Evolutionary conservation across 64 coral and sea anemone species (phyloP).

Genomic region (Orbicella faveolata): DNA sequence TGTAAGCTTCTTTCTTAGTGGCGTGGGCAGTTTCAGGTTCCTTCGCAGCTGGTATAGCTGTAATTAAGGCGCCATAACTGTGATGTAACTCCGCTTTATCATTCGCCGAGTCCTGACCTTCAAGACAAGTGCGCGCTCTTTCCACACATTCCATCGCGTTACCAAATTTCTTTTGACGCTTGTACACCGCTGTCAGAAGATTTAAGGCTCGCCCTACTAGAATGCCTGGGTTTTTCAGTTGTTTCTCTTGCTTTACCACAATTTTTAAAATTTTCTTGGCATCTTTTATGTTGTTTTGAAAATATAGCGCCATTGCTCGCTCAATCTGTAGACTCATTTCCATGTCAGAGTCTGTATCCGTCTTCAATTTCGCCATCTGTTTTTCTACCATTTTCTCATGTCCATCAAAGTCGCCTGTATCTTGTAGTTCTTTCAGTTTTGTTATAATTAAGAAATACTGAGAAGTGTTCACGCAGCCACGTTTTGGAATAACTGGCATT

Average conservation of each 20-base stretch:
- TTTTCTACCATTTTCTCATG: background rate
- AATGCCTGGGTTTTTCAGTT: background rate
- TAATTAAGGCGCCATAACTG: background rate
- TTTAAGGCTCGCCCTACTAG: background rate
- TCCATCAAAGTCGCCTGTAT: background rate
- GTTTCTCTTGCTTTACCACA: background rate
- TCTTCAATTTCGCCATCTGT: background rate
- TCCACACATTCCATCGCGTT: background rate
- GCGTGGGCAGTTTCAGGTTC: background rate
- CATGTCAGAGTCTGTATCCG: background rate
- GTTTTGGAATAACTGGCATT: background rate
- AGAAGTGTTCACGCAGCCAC: background rate
- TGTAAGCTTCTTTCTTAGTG: background rate
- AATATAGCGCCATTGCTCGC: background rate
- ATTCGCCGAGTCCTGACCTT: background rate
- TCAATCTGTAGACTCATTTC: background rate
- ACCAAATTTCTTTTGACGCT: background rate
- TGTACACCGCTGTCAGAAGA: background rate
- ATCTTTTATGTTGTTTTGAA: background rate
- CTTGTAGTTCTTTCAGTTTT: background rate
- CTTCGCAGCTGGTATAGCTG: background rate
- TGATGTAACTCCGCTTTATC: background rate
- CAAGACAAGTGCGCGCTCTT: background rate
- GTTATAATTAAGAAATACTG: background rate
- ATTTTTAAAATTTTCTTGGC: background rate